Evolutionary conservation across 2,797 vertebrate species (phyloP), one percentile per base, ranked within the genome.

Genomic region (Discoglossus pictus): DNA sequence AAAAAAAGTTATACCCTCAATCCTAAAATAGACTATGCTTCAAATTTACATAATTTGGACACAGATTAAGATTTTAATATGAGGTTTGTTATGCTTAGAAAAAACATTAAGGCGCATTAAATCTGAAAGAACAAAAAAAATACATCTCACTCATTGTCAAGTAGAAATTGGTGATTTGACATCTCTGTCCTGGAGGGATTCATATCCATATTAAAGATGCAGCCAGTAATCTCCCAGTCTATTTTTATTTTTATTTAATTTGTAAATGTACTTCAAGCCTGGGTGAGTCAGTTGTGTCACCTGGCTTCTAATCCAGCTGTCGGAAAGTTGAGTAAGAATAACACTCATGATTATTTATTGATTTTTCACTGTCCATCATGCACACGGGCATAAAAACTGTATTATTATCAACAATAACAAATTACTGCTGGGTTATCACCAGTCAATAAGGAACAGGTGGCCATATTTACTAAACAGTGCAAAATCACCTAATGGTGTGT

Each of bases 181-280:
- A 51, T 59, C 54, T 67, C 51, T 67, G 44, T 67, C 44, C 65
- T 50, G 47, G 23, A 59, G 44, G 54, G 51, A 67, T 66, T 58
- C 53, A 40, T 58, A 31, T 23, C 43, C 64, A 24, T 40, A 58
- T 50, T 21, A 34, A 66, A 48, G 34, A 40, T 55, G 40, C 51
- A 35, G 51, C 36, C 51, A 58, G 40, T 43, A 46, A 46, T 34
- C 21, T 15, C 23, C 11, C 25, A 13, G 20, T 31, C 53, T 58
- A 40, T 66, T 66, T 66, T 58, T 48, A 56, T 21, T 66, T 48
- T 43, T 35, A 58, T 34, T 59, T 59, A 31, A 67, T 67, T 67
- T 52, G 35, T 43, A 60, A 51, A 51, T 60, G 46, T 67, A 42
- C 17, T 67, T 51, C 17, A 66, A 36, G 55, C 46, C 43, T 50